Evolutionary conservation across 2,888 invertebrate genomes (phyloP).

Genomic region (Synergus gifuensis): DNA sequence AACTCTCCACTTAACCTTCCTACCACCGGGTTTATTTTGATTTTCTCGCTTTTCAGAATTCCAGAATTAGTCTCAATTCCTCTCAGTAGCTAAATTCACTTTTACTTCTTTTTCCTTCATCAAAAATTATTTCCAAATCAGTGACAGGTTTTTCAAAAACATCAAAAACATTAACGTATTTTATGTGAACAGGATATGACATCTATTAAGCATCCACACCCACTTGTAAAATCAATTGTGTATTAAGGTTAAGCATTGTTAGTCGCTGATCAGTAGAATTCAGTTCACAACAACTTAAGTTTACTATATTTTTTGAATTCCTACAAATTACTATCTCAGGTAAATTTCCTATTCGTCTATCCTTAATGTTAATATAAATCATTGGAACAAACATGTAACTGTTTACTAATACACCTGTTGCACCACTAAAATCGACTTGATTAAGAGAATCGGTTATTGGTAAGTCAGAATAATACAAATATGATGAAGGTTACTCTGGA

Average conservation of each 20-base stretch:
- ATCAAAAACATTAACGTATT: conserved; percentile 25
- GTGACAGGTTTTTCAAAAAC: not conserved
- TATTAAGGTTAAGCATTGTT: conserved; percentile 46
- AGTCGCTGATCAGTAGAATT: conserved; percentile 36
- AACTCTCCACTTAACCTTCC: conserved; percentile 27
- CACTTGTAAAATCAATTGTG: conserved; percentile 57
- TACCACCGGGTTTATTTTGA: conserved; percentile 30
- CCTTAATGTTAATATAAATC: conserved; percentile 14
- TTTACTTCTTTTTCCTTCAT: not conserved
- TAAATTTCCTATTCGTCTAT: not conserved
- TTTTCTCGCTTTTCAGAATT: conserved; percentile 30
- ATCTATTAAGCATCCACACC: conserved; percentile 58
- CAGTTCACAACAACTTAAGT: conserved; percentile 8
- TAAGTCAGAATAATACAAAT: not conserved
- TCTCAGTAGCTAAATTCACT: not conserved
- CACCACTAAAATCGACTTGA: conserved; percentile 15
- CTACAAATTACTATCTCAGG: not conserved
- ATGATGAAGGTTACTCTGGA: not conserved
- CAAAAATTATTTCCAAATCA: not conserved
- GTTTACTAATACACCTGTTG: conserved; percentile 40
- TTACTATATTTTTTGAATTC: not conserved
- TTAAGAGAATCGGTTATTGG: conserved; percentile 3
- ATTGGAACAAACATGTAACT: conserved; percentile 17
- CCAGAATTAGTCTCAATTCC: conserved; percentile 15
- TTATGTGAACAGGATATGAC: conserved; percentile 52